Percentiles rank a stretch among this genome's conserved stretches.
These are phyloP conservation scores for Acromyrmex echinatior DNA, from an alignment of 1,140 invertebrate genomes.

Conservation along the genomic window DNA sequence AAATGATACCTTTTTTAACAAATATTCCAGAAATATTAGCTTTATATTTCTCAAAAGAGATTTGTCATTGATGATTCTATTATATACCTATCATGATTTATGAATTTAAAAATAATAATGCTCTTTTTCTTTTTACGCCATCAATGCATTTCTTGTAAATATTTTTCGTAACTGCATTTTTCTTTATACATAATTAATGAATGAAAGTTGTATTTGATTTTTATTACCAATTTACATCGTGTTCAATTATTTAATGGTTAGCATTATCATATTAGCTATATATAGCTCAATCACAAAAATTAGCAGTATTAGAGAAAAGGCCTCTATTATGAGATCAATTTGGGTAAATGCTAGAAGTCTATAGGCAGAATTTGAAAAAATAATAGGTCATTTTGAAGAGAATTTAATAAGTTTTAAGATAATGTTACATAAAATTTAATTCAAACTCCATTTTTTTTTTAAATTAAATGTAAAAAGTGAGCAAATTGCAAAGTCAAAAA, in stretches of 20 bases:
- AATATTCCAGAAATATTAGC: background rate
- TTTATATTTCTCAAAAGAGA: background rate
- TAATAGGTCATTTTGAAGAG: too few species aligned
- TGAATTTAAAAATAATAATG: background rate
- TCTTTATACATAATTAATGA: background rate
- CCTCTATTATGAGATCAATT: too few species aligned
- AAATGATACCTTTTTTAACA: background rate
- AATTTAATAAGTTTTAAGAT: too few species aligned
- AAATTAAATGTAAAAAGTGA: too few species aligned
- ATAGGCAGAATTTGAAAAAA: too few species aligned
- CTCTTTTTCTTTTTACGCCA: background rate
- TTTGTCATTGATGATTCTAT: background rate
- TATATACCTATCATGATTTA: background rate
- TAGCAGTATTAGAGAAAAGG: background rate
- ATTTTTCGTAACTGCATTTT: conserved; percentile 8
- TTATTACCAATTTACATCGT: background rate
- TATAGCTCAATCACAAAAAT: background rate
- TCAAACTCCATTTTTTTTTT: too few species aligned
- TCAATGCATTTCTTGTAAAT: conserved; percentile 31
- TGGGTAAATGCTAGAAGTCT: too few species aligned
- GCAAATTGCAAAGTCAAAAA: too few species aligned
- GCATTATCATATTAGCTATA: too few species aligned
- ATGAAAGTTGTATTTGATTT: background rate
- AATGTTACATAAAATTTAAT: too few species aligned
- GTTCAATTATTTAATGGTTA: background rate